These are phyloP conservation scores for Okapia johnstoni DNA, from an alignment of 2,113 vertebrate species.

Conservation along the genomic window DNA sequence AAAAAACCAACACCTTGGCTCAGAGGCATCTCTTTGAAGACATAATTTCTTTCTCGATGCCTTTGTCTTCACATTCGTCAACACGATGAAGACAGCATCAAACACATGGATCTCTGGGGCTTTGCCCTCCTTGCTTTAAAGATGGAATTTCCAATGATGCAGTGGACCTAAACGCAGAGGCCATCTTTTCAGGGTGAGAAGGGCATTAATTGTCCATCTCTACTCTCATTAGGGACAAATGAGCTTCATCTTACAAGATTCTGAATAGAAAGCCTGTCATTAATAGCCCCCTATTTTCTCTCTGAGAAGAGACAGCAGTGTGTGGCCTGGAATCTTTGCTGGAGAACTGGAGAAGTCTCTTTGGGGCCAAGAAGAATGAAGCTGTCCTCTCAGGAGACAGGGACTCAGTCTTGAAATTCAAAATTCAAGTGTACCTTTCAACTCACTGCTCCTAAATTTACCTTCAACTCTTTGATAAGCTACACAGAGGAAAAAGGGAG, in stretches of 20 bases:
- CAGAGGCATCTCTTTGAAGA: not conserved
- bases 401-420: conserved; percentile 53
- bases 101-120: not conserved
- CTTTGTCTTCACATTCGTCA: not conserved
- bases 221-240: conserved; percentile 27
- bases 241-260: not conserved
- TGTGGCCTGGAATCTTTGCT: not conserved
- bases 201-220: not conserved
- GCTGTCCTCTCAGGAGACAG: conserved; percentile 20
- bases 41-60: not conserved
- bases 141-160: not conserved
- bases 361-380: conserved; percentile 41
- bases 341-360: conserved; percentile 45
- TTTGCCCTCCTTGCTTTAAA: not conserved
- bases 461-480: not conserved
- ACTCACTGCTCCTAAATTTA: not conserved
- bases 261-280: not conserved
- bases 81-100: not conserved
- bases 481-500: not conserved
- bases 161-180: not conserved
- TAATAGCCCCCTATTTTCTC: not conserved
- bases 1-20: not conserved
- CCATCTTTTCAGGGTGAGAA: not conserved
- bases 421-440: conserved; percentile 46
- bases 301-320: not conserved